Percentiles rank a stretch among this genome's conserved stretches.
Evolutionary conservation across 2,888 invertebrate genomes (phyloP).

Genomic region (Coenonympha arcania): DNA sequence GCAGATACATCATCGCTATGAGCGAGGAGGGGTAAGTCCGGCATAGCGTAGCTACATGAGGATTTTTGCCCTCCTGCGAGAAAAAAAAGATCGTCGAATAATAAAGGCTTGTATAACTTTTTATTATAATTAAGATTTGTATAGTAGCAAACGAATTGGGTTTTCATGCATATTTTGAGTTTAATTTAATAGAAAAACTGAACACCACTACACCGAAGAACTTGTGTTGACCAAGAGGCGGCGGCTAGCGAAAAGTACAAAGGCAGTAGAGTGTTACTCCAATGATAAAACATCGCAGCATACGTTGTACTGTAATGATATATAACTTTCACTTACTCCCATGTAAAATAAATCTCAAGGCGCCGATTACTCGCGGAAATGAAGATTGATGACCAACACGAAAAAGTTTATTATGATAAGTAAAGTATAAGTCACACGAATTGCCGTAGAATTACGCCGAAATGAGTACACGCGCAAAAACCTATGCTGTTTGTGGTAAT

Average conservation of each 20-base stretch:
- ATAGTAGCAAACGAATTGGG: no score
- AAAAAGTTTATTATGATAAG: conserved; percentile 49
- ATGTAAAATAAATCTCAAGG: conserved; percentile 60
- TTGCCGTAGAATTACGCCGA: no score
- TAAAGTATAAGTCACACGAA: conserved; percentile 25
- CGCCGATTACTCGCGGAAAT: conserved; percentile 59
- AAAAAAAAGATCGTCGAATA: no score
- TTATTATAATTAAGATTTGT: no score
- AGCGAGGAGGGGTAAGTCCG: no score
- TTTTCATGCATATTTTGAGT: no score
- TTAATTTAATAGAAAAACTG: no score
- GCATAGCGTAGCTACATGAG: no score
- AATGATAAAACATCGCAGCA: conserved; percentile 37
- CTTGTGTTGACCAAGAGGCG: not conserved
- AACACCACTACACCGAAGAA: no score
- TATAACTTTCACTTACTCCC: conserved; percentile 62
- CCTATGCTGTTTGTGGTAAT: not conserved
- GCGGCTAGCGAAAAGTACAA: not conserved
- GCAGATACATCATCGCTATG: no score
- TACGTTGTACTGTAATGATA: conserved; percentile 50
- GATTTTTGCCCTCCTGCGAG: no score
- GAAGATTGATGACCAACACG: conserved; percentile 62
- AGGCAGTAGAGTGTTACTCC: not conserved
- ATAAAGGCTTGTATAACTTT: no score
- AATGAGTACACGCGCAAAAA: not conserved